Evolutionary conservation across 2,113 vertebrate species (phyloP).

Genomic region (Recurvirostra avosetta): DNA sequence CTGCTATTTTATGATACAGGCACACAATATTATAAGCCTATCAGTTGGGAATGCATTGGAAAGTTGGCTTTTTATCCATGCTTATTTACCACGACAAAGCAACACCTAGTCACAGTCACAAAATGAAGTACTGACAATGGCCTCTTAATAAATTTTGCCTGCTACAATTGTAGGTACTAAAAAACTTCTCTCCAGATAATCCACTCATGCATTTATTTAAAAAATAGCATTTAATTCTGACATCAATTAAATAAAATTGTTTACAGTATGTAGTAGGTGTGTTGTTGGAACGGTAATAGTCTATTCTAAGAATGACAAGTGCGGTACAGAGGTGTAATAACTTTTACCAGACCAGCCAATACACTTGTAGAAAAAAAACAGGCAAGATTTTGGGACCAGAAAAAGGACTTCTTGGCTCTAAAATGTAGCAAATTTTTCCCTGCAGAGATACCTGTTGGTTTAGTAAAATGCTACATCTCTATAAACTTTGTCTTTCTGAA

Average conservation of each 20-base stretch:
- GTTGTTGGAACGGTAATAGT: neutral
- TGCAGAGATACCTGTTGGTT: neutral
- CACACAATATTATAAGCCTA: neutral
- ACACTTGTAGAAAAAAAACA: fast-evolving
- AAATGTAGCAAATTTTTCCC: neutral
- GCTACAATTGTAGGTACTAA: neutral
- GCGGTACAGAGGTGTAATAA: neutral
- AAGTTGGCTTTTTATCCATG: neutral
- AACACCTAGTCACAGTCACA: neutral
- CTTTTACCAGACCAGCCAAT: neutral
- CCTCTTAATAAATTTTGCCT: neutral
- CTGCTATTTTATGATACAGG: neutral
- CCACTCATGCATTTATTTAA: neutral
- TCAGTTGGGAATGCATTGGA: neutral
- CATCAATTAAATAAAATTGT: neutral
- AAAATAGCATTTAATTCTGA: neutral
- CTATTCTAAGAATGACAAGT: neutral
- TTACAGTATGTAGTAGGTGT: neutral
- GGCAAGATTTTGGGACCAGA: neutral
- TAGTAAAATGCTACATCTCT: neutral
- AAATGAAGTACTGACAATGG: neutral
- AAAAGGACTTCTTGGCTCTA: neutral
- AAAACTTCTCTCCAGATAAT: neutral
- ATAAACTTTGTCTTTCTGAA: neutral
- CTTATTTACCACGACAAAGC: neutral